phyloP scores from a whole-genome alignment of 2,113 vertebrate species.

The Mola mola region DNA sequence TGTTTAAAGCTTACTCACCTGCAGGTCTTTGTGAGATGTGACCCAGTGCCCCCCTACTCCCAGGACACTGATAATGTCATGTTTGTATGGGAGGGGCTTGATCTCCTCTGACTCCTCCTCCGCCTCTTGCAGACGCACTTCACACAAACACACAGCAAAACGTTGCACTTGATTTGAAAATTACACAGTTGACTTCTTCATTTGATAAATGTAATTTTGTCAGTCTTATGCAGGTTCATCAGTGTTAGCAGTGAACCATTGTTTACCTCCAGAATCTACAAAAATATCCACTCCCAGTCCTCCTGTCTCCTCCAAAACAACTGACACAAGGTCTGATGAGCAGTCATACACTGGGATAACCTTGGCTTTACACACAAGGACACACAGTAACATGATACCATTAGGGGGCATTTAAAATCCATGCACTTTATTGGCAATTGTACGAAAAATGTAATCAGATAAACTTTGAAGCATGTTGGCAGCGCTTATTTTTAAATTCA shows the following conservation, averaged over 20 bases:
- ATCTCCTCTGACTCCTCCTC: slow-evolving; percentile 76
- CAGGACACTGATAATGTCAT: slow-evolving; percentile 91
- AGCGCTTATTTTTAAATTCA: too few relatives aligned
- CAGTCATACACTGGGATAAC: slow-evolving; percentile 86
- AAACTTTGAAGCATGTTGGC: too few relatives aligned
- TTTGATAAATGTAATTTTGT: too few relatives aligned
- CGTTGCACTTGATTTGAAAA: too few relatives aligned
- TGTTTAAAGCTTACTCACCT: slow-evolving; percentile 79
- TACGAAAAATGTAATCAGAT: too few relatives aligned
- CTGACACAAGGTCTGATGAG: slow-evolving; percentile 85
- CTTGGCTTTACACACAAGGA: slow-evolving; percentile 79
- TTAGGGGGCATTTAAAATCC: background rate
- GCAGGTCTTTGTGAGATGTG: slow-evolving; percentile 88
- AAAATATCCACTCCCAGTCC: slow-evolving; percentile 93
- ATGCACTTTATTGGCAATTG: too few relatives aligned
- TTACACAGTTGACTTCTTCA: too few relatives aligned
- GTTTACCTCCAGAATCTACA: slow-evolving; percentile 90
- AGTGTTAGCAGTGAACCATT: too few relatives aligned
- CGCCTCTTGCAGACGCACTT: slow-evolving; percentile 85
- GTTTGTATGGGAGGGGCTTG: slow-evolving; percentile 87
- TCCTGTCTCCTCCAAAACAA: slow-evolving; percentile 93
- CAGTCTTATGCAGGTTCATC: too few relatives aligned
- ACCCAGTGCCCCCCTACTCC: slow-evolving; percentile 92
- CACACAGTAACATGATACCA: background rate
- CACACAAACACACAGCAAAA: background rate